These are phyloP conservation scores for Rhea americana DNA, from an alignment of 2,113 vertebrate species.

Conservation along the genomic window DNA sequence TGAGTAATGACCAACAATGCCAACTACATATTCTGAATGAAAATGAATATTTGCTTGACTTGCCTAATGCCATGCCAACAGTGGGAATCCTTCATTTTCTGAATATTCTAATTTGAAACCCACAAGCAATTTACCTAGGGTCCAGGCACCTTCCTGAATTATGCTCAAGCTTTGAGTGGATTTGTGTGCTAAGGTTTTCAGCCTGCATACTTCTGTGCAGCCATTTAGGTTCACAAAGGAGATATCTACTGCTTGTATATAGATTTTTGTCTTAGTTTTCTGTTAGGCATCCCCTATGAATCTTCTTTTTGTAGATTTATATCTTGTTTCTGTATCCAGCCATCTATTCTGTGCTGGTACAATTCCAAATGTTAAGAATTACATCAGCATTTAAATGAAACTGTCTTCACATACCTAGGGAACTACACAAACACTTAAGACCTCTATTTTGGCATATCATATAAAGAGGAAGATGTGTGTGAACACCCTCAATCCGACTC, in stretches of 20 bases:
- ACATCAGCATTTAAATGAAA: not conserved
- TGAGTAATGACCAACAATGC: not conserved
- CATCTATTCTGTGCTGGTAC: too few species aligned
- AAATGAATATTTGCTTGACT: not conserved
- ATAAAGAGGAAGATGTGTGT: not conserved
- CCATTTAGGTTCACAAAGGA: not conserved
- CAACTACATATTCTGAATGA: fast-evolving
- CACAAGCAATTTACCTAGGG: not conserved
- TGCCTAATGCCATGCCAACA: not conserved
- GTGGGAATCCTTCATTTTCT: not conserved
- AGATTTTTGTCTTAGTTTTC: not conserved
- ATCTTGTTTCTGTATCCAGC: too few species aligned
- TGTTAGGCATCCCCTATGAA: too few species aligned
- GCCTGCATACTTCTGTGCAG: not conserved
- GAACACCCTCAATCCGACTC: not conserved
- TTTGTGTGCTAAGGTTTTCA: not conserved
- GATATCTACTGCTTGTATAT: not conserved
- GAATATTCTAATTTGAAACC: not conserved
- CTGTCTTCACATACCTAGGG: fast-evolving
- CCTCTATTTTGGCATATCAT: not conserved
- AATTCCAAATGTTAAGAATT: not conserved
- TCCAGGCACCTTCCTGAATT: not conserved
- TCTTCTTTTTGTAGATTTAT: too few species aligned
- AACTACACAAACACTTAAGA: not conserved
- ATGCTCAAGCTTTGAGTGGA: not conserved